These are phyloP conservation scores for Trichosurus vulpecula DNA, from an alignment of 2,797 vertebrate species.

Conservation along the genomic window DNA sequence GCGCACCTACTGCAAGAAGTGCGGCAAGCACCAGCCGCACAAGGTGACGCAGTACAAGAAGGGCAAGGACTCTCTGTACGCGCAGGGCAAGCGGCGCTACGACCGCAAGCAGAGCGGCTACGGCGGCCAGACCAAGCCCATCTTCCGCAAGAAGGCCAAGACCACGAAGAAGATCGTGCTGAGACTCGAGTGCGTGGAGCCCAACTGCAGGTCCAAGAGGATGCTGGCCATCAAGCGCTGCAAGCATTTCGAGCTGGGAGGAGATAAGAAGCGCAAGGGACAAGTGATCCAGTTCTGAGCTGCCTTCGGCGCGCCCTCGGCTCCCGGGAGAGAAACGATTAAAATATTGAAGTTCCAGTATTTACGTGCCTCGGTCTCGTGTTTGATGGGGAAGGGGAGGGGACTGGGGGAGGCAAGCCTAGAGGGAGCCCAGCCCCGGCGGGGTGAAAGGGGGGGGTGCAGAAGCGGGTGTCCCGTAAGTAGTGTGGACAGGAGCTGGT, in stretches of 20 bases:
- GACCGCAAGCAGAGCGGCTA: conserved; percentile 97
- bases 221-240: conserved; percentile 99
- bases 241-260: conserved; percentile 99
- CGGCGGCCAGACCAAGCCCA: conserved; percentile 97
- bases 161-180: conserved; percentile 99
- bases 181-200: conserved; percentile 96
- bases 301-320: conserved; percentile 22
- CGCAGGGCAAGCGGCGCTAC: conserved; percentile 97
- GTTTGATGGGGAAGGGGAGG: not conserved
- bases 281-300: conserved; percentile 99
- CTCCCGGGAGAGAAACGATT: not conserved
- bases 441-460: too few relatives aligned
- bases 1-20: conserved; percentile 98
- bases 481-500: too few relatives aligned
- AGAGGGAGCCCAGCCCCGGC: too few relatives aligned
- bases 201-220: conserved; percentile 98
- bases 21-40: conserved; percentile 97
- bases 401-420: too few relatives aligned
- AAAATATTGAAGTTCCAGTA: not conserved
- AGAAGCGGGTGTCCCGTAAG: too few relatives aligned
- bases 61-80: conserved; percentile 97
- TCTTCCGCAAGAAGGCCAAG: conserved; percentile 99
- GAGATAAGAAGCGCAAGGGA: conserved; percentile 99
- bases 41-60: conserved; percentile 99
- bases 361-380: not conserved